phyloP scores from a whole-genome alignment of 2,797 vertebrate species.

The Hippopotamyrus pictus region DNA sequence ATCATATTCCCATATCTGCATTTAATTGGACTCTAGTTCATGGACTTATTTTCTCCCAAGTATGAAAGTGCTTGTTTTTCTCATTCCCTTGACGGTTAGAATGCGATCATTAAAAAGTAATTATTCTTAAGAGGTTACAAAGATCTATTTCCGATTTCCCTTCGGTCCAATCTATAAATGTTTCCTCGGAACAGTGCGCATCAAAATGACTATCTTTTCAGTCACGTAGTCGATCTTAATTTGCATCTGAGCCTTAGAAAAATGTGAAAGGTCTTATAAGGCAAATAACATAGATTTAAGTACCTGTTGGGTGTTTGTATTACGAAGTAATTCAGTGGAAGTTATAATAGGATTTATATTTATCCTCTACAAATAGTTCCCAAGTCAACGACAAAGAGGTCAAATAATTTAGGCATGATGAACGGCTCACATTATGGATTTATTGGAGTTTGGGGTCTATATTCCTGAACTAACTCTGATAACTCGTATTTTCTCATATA shows the following conservation, averaged over 20 bases:
- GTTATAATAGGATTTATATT: neutral
- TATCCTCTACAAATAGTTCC: neutral
- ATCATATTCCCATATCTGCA: neutral
- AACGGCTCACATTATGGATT: slow-evolving; percentile 17
- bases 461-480: neutral
- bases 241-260: neutral
- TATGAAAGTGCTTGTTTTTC: neutral
- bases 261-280: neutral
- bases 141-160: neutral
- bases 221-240: neutral
- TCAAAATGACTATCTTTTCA: neutral
- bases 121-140: neutral
- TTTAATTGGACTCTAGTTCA: slow-evolving; percentile 4
- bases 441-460: slow-evolving; percentile 23
- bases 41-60: neutral
- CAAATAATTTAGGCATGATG: slow-evolving; percentile 22
- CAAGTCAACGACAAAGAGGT: neutral
- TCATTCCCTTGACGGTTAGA: neutral
- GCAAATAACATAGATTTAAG: neutral
- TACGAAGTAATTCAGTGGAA: neutral
- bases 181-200: neutral
- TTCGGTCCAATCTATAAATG: neutral
- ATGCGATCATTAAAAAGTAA: neutral
- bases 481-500: neutral
- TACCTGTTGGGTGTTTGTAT: neutral